These are phyloP conservation scores for Ecliptopera silaceata DNA, from an alignment of 2,888 invertebrate genomes.

Conservation along the genomic window DNA sequence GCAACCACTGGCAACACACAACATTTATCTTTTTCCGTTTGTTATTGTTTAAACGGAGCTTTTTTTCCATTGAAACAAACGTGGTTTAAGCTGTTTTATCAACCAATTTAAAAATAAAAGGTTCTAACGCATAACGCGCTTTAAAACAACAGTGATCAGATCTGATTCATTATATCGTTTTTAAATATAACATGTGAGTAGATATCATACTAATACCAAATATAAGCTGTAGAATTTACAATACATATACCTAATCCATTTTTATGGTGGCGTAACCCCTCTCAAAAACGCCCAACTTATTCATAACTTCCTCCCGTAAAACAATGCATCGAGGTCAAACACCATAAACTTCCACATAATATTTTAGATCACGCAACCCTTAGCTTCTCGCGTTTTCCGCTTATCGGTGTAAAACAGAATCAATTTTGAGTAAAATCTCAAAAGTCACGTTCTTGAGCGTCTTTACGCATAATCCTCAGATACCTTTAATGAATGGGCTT, in stretches of 20 bases:
- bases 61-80: conserved; percentile 5
- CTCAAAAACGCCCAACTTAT: conserved; percentile 23
- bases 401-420: conserved; percentile 50
- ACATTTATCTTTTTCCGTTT: conserved; percentile 35
- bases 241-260: conserved; percentile 13
- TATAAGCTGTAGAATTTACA: conserved; percentile 9
- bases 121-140: too few relatives aligned
- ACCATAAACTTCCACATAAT: conserved; percentile 41
- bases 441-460: conserved; percentile 66
- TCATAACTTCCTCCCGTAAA: conserved; percentile 34
- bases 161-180: too few relatives aligned
- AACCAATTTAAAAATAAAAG: too few relatives aligned
- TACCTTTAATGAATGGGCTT: conserved; percentile 66
- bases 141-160: too few relatives aligned
- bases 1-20: conserved; percentile 27
- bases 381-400: conserved; percentile 37
- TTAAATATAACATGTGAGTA: too few relatives aligned
- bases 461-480: conserved; percentile 68
- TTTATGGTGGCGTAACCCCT: conserved; percentile 18
- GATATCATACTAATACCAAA: background rate
- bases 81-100: too few relatives aligned
- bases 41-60: conserved; percentile 31
- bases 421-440: conserved; percentile 56
- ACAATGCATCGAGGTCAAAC: conserved; percentile 41
- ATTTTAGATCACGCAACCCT: conserved; percentile 50